Percentiles rank a stretch among this genome's conserved stretches.
Conservation (phyloP, 2,113 vertebrate genomes). For the Craseonycteris thonglongyai region DNA sequence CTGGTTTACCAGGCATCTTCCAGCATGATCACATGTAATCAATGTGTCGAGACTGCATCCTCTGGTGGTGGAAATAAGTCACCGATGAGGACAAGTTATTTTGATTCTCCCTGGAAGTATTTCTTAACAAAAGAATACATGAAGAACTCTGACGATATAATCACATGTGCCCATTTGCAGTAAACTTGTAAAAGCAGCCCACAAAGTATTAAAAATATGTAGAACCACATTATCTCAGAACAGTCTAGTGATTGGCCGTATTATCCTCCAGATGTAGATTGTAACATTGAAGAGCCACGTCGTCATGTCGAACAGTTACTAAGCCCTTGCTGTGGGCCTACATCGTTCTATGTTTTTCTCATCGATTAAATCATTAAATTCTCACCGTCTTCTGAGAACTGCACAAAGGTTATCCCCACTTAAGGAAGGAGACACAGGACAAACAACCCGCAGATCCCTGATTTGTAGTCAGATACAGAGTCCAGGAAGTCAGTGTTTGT, state of each 20-base stretch:
- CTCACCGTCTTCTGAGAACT: neutral
- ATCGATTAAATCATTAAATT: neutral
- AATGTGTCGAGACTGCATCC: fast-evolving
- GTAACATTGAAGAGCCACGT: fast-evolving
- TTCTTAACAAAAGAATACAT: neutral
- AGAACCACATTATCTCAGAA: neutral
- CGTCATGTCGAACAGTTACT: neutral
- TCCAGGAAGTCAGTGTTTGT: fast-evolving
- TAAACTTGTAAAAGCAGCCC: neutral
- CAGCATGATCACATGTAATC: neutral
- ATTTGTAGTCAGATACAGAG: neutral
- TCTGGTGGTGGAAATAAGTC: neutral
- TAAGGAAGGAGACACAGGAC: neutral
- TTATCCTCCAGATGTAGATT: neutral
- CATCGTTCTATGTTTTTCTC: neutral
- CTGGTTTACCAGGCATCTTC: neutral
- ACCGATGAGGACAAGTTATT: neutral
- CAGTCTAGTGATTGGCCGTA: neutral
- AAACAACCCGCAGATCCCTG: fast-evolving
- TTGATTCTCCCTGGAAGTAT: neutral
- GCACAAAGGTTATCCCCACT: neutral
- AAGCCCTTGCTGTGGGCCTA: fast-evolving
- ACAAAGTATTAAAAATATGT: neutral
- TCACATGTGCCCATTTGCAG: neutral
- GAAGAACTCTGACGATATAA: neutral